Percentiles rank a stretch among this genome's conserved stretches.
These are phyloP conservation scores for Gymnocephalus cernua DNA, from an alignment of 2,113 vertebrate genomes.

Conservation along the genomic window DNA sequence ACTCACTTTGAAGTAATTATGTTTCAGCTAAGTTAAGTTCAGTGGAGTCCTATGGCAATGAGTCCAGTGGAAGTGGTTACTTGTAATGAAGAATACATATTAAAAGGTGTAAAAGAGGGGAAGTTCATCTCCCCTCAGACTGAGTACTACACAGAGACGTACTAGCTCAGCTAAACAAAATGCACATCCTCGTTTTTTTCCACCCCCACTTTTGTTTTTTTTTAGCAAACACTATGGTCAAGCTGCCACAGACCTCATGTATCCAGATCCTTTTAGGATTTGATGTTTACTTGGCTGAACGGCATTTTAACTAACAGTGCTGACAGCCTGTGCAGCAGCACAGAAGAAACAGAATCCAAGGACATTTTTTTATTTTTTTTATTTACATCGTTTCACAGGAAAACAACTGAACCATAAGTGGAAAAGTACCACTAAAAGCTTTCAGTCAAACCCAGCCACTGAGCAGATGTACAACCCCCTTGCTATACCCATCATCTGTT, in stretches of 20 bases:
- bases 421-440: conserved; percentile 67
- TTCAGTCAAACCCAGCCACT: conserved; percentile 45
- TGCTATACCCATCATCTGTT: conserved; percentile 3
- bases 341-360: conserved; percentile 14
- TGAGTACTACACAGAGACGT: conserved; percentile 32
- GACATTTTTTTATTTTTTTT: conserved; percentile 4
- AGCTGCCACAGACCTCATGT: conserved; percentile 23
- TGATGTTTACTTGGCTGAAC: conserved; percentile 54
- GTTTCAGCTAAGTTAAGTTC: conserved; percentile 1
- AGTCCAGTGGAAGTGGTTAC: conserved; percentile 37
- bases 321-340: conserved; percentile 20
- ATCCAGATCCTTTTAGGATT: conserved; percentile 27
- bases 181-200: conserved; percentile 14
- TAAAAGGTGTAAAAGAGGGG: conserved; percentile 38
- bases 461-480: conserved; percentile 20
- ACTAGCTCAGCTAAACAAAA: conserved; percentile 47
- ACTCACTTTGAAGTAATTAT: conserved; percentile 4
- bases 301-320: conserved; percentile 28
- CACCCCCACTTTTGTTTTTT: conserved; percentile 18
- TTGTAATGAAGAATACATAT: conserved; percentile 26
- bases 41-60: conserved; percentile 12
- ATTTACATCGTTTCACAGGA: conserved; percentile 40
- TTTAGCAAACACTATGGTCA: conserved; percentile 25
- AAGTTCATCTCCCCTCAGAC: conserved; percentile 27
- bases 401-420: conserved; percentile 56